Evolutionary conservation across 1,140 invertebrate species (phyloP), one percentile per base, ranked within the genome.

Genomic region (Drosophila bocki): DNA sequence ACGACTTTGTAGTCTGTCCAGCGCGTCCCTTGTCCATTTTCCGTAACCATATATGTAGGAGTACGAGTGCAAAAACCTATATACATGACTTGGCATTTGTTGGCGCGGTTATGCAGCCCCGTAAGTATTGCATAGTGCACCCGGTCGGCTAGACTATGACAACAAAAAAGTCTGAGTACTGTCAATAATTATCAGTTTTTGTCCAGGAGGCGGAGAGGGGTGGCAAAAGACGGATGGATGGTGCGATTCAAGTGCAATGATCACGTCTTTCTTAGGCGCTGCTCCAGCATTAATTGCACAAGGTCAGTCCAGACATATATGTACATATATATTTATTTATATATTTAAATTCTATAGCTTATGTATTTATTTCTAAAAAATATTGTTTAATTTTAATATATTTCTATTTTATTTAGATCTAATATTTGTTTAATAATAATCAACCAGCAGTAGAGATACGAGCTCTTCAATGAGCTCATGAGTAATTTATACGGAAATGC

Each of bases 401-500:
- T 6, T 11, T 11, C 0, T 42, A 39, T 39, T 39, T 39, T 42
- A 22, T 13, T 13, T 39, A 12, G 9, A 3, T 44, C 17, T 44
- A 47, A 15, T 3, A 15, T 42, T 42, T 8, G 37, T 13, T 39
- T 35, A 1, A 19, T 22, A 13, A 7, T 22, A 26, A 15, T 1
- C 15, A 15, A 2, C 3, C 3, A 3, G 26, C 3, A 26, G 7
- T 11, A 29, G 22, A 22, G 22, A 22, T 33, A 29, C 13, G 47
- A 39, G 19, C 17, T 50, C 37, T 50, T 42, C 29, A 64, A 57
- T 74, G 60, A 77, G 68, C 44, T 50, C 61, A 74, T 83, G 60
- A 87, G 76, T 80, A 87, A 83, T 72, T 60, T 29, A 80, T 69
- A 77, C 59, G 67, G 83, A 82, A 87, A 80, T 78, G 60, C 67